Conservation (phyloP, 2,797 vertebrate genomes). For the Halcyon smyrnensis region DNA sequence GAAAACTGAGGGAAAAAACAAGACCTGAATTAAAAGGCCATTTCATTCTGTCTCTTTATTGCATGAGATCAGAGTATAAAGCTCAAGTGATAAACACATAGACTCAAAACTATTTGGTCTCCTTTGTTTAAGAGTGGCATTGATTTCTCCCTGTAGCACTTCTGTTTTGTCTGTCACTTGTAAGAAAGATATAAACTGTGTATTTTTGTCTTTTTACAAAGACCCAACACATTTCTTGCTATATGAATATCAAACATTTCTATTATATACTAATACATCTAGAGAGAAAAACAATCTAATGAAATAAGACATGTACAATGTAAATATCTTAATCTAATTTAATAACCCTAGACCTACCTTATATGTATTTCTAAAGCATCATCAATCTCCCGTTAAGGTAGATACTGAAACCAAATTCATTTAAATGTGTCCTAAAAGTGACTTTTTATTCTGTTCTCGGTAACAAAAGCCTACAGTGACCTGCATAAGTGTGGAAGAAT, state of each 20-base stretch:
- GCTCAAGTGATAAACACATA: neutral
- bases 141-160: neutral
- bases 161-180: neutral
- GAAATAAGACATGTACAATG: neutral
- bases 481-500: neutral
- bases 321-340: neutral
- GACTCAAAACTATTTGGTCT: neutral
- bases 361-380: neutral
- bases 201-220: neutral
- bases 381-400: neutral
- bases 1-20: neutral
- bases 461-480: neutral
- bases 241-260: neutral
- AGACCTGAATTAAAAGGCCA: neutral
- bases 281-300: neutral
- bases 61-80: neutral
- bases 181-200: neutral
- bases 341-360: neutral
- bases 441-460: neutral
- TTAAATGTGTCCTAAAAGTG: neutral
- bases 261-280: neutral
- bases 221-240: neutral
- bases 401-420: neutral
- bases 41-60: neutral
- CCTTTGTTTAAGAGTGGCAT: neutral